Base-by-base conservation (phyloP, 2,113 vertebrate species). In the Syngnathus scovelli region DNA sequence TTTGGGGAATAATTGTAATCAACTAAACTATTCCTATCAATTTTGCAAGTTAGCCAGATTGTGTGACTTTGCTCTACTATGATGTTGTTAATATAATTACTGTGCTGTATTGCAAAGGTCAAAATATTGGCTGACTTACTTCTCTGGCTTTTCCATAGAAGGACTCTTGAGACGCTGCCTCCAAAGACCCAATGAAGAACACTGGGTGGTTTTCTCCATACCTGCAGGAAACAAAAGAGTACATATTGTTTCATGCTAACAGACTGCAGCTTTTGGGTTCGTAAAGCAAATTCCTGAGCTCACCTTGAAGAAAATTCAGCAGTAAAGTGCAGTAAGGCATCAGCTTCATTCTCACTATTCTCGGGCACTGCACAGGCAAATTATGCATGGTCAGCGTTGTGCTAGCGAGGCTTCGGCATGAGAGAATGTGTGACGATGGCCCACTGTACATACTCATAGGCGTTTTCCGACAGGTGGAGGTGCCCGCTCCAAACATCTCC, bases 311-410 rank as follows among this genome's bases (percentile, higher is more conserved):
- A 98, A 93, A 99, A 98, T 87, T 98, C 96, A 70, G 93, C 95
- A 90, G 96, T 98, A 93, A 98, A 99, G 92, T 99, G 96, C 91
- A 97, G 89, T 94, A 99, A 95, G 92, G 97, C 97, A 91, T 99
- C 96, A 80, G 92, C 93, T 93, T 98, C 97, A 78, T 98, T 98
- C 90, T 98, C 96, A 89, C 94, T 94, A 86, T 98, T 96, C 89
- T 98, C 96, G 86, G 96, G 96, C 96, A 99, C 97, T 99, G 88
- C 59, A 41, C 70, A 15, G n/a, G 69, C 58, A 74, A 44, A 64
- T 62, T 59, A 5, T 0, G 23, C 3, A 39, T 2, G 7, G 58
- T 70, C n/a, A 65, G 51, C 27, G 3, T 64, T 36, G 43, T 1
- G 19, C 3, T 69, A 13, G 9, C 16, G 37, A 48, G 23, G 39